These are phyloP conservation scores for Rhodeus uyekii DNA, from an alignment of 2,797 vertebrate species.

Conservation along the genomic window DNA sequence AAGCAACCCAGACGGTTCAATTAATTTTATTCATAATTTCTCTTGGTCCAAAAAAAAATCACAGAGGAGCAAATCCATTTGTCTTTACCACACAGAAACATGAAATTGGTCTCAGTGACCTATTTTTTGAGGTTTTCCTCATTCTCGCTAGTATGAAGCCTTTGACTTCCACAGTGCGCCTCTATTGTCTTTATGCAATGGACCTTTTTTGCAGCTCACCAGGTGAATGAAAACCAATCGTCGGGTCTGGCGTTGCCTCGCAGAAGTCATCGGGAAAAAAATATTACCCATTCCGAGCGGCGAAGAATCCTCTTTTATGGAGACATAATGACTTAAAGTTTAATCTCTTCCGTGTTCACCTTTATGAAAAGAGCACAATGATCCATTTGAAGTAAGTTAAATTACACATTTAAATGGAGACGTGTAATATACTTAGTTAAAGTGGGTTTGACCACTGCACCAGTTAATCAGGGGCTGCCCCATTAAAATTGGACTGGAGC, in stretches of 20 bases:
- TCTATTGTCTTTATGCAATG: slow-evolving; percentile 65
- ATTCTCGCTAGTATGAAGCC: slow-evolving; percentile 36
- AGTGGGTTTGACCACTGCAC: slow-evolving; percentile 57
- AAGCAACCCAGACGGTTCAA: slow-evolving; percentile 45
- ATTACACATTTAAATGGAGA: slow-evolving; percentile 70
- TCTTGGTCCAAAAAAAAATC: slow-evolving; percentile 52
- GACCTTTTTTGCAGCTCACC: slow-evolving; percentile 56
- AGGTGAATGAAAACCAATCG: slow-evolving; percentile 64
- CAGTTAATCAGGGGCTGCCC: slow-evolving; percentile 59
- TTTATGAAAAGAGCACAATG: slow-evolving; percentile 65
- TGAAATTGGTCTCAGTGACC: slow-evolving; percentile 70
- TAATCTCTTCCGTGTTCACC: slow-evolving; percentile 61
- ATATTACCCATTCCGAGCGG: slow-evolving; percentile 61
- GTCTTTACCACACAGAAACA: slow-evolving; percentile 58
- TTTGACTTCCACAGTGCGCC: slow-evolving; percentile 49
- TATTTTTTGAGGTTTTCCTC: slow-evolving; percentile 60
- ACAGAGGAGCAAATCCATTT: slow-evolving; percentile 71
- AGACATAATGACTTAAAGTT: slow-evolving; percentile 69
- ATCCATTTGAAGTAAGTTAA: slow-evolving; percentile 65
- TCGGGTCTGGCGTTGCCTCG: slow-evolving; percentile 29
- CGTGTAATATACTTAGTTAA: slow-evolving; percentile 66
- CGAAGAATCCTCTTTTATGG: slow-evolving; percentile 66
- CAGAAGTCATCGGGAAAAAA: slow-evolving; percentile 58
- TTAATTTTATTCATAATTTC: slow-evolving; percentile 73
- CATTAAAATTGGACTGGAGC: slow-evolving; percentile 56